A percentile compares a stretch with the other conserved stretches of the same genome.
Evolutionary conservation across 1,140 invertebrate species (phyloP).

Genomic region (Drosophila willistoni): DNA sequence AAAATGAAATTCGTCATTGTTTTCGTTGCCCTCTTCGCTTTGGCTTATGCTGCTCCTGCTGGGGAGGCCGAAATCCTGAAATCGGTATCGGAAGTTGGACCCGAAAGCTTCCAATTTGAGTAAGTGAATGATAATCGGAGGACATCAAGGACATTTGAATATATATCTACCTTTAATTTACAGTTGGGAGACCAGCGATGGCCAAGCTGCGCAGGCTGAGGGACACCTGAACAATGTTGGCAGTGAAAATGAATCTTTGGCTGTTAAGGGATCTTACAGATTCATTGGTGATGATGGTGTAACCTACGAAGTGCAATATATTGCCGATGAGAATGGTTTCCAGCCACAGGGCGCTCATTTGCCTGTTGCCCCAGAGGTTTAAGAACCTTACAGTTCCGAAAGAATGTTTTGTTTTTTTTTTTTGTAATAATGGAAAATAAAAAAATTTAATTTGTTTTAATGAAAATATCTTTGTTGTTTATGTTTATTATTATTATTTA

Average conservation of each 20-base stretch:
- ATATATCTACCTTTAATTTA: neutral
- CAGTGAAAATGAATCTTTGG: slow-evolving; percentile 73
- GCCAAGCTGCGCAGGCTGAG: neutral
- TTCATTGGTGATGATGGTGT: slow-evolving; percentile 80
- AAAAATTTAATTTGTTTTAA: slow-evolving; percentile 5
- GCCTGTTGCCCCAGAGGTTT: slow-evolving; percentile 82
- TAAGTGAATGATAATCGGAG: neutral
- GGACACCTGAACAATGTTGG: slow-evolving; percentile 53
- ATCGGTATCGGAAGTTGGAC: slow-evolving; percentile 69
- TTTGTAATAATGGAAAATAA: slow-evolving; percentile 4
- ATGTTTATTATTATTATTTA: no score
- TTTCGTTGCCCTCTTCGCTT: slow-evolving; percentile 70
- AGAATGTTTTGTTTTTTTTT: slow-evolving; percentile 4
- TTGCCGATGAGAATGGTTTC: slow-evolving; percentile 86
- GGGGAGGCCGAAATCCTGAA: neutral
- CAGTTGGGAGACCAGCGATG: slow-evolving; percentile 59
- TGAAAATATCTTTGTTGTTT: neutral
- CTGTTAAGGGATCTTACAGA: slow-evolving; percentile 85
- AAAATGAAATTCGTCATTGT: slow-evolving; percentile 74
- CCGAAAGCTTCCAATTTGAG: slow-evolving; percentile 30
- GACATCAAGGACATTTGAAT: neutral
- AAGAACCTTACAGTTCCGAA: slow-evolving; percentile 18
- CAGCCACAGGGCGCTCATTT: slow-evolving; percentile 86
- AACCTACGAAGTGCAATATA: slow-evolving; percentile 48
- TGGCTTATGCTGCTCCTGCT: slow-evolving; percentile 22